These are phyloP conservation scores for Melanargia galathea DNA, from an alignment of 2,888 invertebrate species.

Conservation along the genomic window DNA sequence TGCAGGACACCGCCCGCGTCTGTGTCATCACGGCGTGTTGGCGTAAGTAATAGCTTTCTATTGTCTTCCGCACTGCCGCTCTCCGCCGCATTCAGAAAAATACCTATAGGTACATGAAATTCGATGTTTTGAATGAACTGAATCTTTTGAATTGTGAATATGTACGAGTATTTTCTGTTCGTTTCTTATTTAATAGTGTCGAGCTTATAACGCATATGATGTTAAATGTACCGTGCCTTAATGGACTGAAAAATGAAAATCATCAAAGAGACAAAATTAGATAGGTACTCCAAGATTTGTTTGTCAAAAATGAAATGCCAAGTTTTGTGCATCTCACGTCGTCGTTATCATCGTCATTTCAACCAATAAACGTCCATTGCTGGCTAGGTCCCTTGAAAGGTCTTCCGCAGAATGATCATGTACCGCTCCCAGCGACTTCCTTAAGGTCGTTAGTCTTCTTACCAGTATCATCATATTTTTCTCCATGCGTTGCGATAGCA, in stretches of 20 bases:
- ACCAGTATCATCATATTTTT: not conserved
- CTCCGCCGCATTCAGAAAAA: slow-evolving; percentile 20
- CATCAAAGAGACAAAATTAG: no score
- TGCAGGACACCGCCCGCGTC: slow-evolving; percentile 33
- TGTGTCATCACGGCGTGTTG: slow-evolving; percentile 36
- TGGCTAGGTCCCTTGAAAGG: not conserved
- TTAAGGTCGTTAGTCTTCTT: no score
- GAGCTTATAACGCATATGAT: no score
- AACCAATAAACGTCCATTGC: no score
- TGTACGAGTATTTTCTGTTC: not conserved
- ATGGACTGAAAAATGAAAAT: no score
- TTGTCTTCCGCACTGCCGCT: slow-evolving; percentile 32
- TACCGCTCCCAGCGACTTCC: no score
- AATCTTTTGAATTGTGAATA: slow-evolving; percentile 2
- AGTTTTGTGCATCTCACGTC: no score
- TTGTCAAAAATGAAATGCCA: no score
- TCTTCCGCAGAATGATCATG: not conserved
- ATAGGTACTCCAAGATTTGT: no score
- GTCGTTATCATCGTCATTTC: no score
- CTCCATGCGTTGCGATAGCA: not conserved
- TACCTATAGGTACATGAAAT: slow-evolving; percentile 17
- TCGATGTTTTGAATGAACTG: slow-evolving; percentile 32
- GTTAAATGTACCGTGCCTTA: no score
- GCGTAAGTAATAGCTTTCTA: slow-evolving; percentile 38
- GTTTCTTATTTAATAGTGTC: no score